Evolutionary conservation across 1,140 invertebrate genomes (phyloP), one percentile per base, ranked within the genome.

Genomic region (Pteromalus puparum): DNA sequence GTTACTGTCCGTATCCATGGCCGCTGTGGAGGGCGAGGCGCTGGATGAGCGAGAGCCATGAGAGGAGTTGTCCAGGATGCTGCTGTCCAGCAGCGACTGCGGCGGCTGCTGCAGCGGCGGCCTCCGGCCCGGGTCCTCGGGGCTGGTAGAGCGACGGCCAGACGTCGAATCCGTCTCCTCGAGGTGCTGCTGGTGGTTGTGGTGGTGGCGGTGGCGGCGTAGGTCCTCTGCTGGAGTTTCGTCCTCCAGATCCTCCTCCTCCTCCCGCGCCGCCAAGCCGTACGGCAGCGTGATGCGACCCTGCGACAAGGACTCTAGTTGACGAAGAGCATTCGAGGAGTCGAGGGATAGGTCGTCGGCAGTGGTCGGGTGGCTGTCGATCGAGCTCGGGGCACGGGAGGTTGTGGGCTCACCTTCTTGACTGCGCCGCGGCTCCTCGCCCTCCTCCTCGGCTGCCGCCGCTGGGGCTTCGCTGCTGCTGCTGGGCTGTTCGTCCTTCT

Each of bases 281-380:
- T 88, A 90, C 90, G 89, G 89, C 90, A 91, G 87, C 90, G 42
- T 80, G 80, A 81, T 91, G 90, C 95, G 95, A 85, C 96, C 96
- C 91, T 96, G 96, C 70, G 97, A 97, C 89, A 97, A 94, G 91
- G 95, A 96, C 93, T 97, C 97, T 88, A 97, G 92, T 90, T 96
- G 95, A 89, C 96, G 94, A 86, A 97, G 93, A 87, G 97, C 95
- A 92, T 97, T 97, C 89, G 95, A 94, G 87, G 94, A 94, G 91
- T 95, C 94, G 90, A 94, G 93, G 87, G 85, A 82, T 77, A 78
- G 94, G 89, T 95, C 94, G 89, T 94, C 94, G 89, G 89, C 92
- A 92, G 91, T 91, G 87, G 91, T 91, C 88, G 90, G 91, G 89
- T 94, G 94, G 90, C 94, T 94, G 90, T 94, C 93, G 89, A 94